Percentiles rank a stretch among this genome's conserved stretches.
phyloP scores from a whole-genome alignment of 2,797 vertebrate genomes.

The Pantherophis vulpinus region DNA sequence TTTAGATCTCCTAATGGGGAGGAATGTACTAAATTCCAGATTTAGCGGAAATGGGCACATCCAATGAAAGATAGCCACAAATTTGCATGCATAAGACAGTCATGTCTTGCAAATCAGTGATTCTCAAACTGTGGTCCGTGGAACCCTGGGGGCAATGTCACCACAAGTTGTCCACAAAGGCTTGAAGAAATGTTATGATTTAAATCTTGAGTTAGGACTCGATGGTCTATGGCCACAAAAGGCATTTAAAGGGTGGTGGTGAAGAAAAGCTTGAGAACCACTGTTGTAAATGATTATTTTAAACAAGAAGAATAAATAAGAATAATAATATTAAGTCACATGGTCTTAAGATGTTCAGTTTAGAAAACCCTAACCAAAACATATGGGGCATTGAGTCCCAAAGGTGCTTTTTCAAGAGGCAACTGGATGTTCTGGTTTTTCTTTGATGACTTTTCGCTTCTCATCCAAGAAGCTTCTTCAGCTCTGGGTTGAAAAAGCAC shows the following conservation, averaged over 20 bases:
- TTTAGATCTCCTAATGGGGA: not conserved
- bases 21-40: not conserved
- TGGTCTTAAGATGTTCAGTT: not conserved
- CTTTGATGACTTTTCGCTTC: too few relatives aligned
- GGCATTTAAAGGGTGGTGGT: not conserved
- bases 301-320: not conserved
- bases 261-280: not conserved
- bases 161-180: not conserved
- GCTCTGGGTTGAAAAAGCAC: too few relatives aligned
- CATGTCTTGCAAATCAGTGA: not conserved
- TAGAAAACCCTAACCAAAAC: not conserved
- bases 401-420: too few relatives aligned
- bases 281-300: not conserved
- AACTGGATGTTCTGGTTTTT: too few relatives aligned
- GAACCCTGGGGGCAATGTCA: not conserved
- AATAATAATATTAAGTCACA: not conserved
- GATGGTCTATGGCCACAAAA: not conserved
- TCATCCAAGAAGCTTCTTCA: too few relatives aligned
- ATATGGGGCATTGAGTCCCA: not conserved
- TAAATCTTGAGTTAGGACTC: not conserved
- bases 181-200: not conserved
- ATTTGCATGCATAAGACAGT: not conserved
- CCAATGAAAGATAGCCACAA: not conserved
- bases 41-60: not conserved
- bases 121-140: not conserved